A percentile compares a stretch with the other conserved stretches of the same genome.
Conservation (phyloP, 2,797 vertebrate genomes). For the Pseudomugil tenellus region DNA sequence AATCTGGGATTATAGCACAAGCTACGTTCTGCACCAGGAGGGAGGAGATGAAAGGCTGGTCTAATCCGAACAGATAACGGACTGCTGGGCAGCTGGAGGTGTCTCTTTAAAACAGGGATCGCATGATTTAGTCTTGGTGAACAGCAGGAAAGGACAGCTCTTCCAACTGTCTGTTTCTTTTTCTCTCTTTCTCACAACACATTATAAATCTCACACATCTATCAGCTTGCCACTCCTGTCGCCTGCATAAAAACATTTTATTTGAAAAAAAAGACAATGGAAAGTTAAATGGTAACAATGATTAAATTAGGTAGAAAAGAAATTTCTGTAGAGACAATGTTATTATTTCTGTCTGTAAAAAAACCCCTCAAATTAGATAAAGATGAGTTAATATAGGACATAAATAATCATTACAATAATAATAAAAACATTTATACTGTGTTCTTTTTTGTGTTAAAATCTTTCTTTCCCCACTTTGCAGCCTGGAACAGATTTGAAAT, state of each 20-base stretch:
- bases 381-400: not conserved
- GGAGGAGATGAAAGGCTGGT: slow-evolving; percentile 43
- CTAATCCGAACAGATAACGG: slow-evolving; percentile 61
- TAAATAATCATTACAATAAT: not conserved
- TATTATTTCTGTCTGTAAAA: not conserved
- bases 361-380: not conserved
- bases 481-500: not conserved
- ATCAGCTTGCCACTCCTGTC: slow-evolving; percentile 11
- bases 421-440: no score
- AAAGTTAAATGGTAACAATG: not conserved
- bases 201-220: not conserved
- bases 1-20: slow-evolving; percentile 77
- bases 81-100: slow-evolving; percentile 17
- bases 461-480: not conserved
- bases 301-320: not conserved
- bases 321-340: not conserved
- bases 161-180: slow-evolving; percentile 5
- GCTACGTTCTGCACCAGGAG: slow-evolving; percentile 31
- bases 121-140: slow-evolving; percentile 4
- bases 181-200: not conserved
- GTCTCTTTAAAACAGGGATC: slow-evolving; percentile 23
- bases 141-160: slow-evolving; percentile 19
- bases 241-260: no score
- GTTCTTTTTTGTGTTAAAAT: not conserved
- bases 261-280: not conserved